Evolutionary conservation across 2,888 invertebrate genomes (phyloP).

Genomic region (Heliconius charithonia): DNA sequence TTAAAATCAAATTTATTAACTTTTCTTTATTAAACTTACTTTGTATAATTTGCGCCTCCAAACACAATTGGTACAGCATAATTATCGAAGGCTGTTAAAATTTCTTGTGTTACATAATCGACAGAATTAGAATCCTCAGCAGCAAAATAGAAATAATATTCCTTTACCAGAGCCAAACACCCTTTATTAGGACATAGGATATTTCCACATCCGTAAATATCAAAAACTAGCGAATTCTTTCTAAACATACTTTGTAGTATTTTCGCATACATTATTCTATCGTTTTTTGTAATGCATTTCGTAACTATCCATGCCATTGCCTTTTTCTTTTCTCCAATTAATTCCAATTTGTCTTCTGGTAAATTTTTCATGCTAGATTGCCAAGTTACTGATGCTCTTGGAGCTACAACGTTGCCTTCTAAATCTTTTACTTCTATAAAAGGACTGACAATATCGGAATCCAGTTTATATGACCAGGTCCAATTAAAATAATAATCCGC

Average conservation of each 20-base stretch:
- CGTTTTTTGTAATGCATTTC: conserved; percentile 53
- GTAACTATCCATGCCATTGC: conserved; percentile 53
- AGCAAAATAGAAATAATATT: conserved; percentile 72
- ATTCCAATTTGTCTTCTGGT: conserved; percentile 52
- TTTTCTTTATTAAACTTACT: conserved; percentile 56
- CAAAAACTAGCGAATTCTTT: conserved; percentile 62
- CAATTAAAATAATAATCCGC: conserved; percentile 72
- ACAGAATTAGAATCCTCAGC: conserved; percentile 60
- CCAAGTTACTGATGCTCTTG: conserved; percentile 58
- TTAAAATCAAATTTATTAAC: too few relatives aligned
- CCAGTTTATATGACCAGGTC: conserved; percentile 76
- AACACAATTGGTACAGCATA: conserved; percentile 86
- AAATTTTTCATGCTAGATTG: conserved; percentile 33
- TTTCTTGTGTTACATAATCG: conserved; percentile 70
- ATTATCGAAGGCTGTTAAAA: conserved; percentile 77
- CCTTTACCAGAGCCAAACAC: conserved; percentile 55
- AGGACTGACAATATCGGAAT: conserved; percentile 69
- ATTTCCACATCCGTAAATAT: conserved; percentile 74
- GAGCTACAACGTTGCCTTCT: conserved; percentile 59
- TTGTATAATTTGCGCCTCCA: conserved; percentile 85
- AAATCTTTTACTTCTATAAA: conserved; percentile 68
- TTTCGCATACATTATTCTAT: conserved; percentile 50
- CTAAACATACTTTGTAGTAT: conserved; percentile 73
- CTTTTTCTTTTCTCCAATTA: conserved; percentile 49
- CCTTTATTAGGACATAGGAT: conserved; percentile 56